phyloP scores from a whole-genome alignment of 2,113 vertebrate species.

The Bubo bubo region DNA sequence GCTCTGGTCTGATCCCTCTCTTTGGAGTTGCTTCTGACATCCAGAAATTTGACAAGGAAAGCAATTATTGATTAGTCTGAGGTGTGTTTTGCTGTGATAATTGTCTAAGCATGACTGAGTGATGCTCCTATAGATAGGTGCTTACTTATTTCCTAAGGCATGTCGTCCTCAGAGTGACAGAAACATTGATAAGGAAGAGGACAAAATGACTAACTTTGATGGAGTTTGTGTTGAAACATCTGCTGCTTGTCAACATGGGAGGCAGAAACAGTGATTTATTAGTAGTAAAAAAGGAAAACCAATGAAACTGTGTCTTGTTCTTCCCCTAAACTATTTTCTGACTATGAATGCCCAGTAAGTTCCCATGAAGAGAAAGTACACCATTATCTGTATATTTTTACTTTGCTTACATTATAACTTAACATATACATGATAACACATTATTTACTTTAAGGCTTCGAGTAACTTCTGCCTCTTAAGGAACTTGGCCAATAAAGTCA shows the following conservation, averaged over 20 bases:
- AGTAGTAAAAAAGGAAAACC: background rate
- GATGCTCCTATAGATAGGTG: conserved; percentile 56
- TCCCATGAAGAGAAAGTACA: background rate
- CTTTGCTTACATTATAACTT: background rate
- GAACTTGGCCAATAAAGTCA: background rate
- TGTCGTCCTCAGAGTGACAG: conserved; percentile 9
- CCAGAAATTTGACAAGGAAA: conserved; percentile 70
- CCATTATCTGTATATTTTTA: background rate
- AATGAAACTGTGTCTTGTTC: background rate
- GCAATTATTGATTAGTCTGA: conserved; percentile 64
- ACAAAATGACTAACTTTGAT: conserved; percentile 62
- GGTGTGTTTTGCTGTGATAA: conserved; percentile 66
- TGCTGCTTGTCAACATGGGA: conserved; percentile 47
- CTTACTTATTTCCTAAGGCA: conserved; percentile 55
- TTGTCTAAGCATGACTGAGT: conserved; percentile 66
- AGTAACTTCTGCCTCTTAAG: background rate
- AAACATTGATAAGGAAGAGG: conserved; percentile 57
- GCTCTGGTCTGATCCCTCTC: conserved; percentile 43
- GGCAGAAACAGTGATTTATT: conserved; percentile 33
- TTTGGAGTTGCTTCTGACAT: conserved; percentile 41
- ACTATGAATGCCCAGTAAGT: background rate
- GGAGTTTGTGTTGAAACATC: conserved; percentile 54
- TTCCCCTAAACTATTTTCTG: background rate
- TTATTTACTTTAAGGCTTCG: background rate
- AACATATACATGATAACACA: background rate